Base-by-base conservation (phyloP, 2,113 vertebrate species). In the Serilophus lunatus region DNA sequence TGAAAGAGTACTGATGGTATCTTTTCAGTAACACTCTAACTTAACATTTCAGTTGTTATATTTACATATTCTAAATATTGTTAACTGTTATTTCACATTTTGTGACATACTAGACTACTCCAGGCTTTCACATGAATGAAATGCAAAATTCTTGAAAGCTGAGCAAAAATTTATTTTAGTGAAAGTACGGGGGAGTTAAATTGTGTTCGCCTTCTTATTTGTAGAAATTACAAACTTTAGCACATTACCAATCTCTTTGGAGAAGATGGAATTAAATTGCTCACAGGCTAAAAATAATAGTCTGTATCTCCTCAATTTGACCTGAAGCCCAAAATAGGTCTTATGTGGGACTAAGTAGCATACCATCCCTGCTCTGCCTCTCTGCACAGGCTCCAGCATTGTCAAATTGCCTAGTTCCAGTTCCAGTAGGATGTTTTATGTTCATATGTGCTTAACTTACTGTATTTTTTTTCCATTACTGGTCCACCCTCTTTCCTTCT, bases 11-110 rank as follows among this genome's bases (percentile, higher is more conserved):
- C 38, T 86, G 59, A 94, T 54, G 90, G 36, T 69, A 91, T 50
- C 80, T 96, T 96, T 95, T 95, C 85, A 95, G 93, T 89, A 94
- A 96, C 86, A 94, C 49, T 88, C 79, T 91, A 94, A 95, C 60
- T 91, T 95, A 97, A 93, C 76, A 56, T 94, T 83, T 78, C 65
- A 90, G 57, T 61, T 91, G 93, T 86, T 94, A 68, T 86, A 85
- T 70, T 56, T 75, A 92, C 92, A 72, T 75, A 90, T 33, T 70
- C 51, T 75, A 92, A 93, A 72, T 75, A 90, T 33, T 96, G 45
- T 88, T 74, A 97, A 60, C 69, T 74, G 19, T 88, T 88, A 66
- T 68, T 86, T 94, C 16, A 12, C 66, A 86, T 47, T 86, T 95
- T 69, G 69, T 38, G 8, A 81, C 44, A 71, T 82, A 56, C 4